Conservation (phyloP, 2,888 invertebrate genomes). For the Rutpela maculata region DNA sequence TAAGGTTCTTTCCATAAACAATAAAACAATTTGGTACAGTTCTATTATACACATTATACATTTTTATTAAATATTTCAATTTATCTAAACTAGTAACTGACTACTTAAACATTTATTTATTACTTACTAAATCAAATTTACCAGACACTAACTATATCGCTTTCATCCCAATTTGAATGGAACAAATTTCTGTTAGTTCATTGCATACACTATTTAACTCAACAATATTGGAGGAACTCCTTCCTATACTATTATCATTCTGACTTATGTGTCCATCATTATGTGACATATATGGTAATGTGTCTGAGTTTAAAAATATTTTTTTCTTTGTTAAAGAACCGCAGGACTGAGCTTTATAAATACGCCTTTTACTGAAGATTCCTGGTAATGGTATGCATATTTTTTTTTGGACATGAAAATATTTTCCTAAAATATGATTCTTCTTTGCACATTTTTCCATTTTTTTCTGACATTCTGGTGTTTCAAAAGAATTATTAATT, state of each 20-base stretch:
- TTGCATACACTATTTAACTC: constrained; percentile 73
- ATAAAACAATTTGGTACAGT: constrained; percentile 13
- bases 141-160: constrained; percentile 78
- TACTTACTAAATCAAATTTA: constrained; percentile 59
- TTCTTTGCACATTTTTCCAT: constrained; percentile 70
- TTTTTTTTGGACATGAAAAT: constrained; percentile 82
- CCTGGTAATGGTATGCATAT: constrained; percentile 79
- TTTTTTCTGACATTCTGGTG: constrained; percentile 65
- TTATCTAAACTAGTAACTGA: constrained; percentile 4
- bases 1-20: too few species aligned
- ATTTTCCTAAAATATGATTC: constrained; percentile 80
- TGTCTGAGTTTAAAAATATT: constrained; percentile 41
- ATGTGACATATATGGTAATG: constrained; percentile 63
- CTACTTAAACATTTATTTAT: constrained; percentile 10
- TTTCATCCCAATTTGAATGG: constrained; percentile 77
- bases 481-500: constrained; percentile 38
- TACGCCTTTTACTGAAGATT: constrained; percentile 75
- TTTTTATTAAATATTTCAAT: constrained; percentile 23
- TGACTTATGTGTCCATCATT: constrained; percentile 76
- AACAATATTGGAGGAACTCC: constrained; percentile 64
- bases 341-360: constrained; percentile 81
- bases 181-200: constrained; percentile 75
- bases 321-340: constrained; percentile 78
- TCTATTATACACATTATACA: constrained; percentile 34
- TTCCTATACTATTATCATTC: constrained; percentile 71